Conservation (phyloP, 2,888 invertebrate genomes). For the Acleris laterana region DNA sequence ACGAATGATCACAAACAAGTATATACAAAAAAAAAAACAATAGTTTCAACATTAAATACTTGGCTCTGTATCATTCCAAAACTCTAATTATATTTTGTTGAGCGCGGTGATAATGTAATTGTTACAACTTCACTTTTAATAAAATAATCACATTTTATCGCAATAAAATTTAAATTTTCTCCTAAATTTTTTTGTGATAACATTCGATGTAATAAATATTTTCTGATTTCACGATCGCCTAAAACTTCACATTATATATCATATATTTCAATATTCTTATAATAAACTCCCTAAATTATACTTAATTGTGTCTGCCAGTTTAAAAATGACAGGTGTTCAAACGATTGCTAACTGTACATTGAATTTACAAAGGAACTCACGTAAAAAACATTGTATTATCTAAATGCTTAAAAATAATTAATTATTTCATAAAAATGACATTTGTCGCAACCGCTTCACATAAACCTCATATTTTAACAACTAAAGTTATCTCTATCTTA, state of each 20-base stretch:
- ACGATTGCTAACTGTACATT: conserved; percentile 19
- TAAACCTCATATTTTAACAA: conserved; percentile 16
- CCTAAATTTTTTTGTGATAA: conserved; percentile 13
- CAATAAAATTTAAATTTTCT: conserved; percentile 21
- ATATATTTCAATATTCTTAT: conserved; percentile 15
- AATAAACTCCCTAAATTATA: conserved; percentile 32
- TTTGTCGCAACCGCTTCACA: conserved; percentile 13
- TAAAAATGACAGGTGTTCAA: conserved; percentile 15
- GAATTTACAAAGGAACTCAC: conserved; percentile 26
- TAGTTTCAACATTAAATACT: conserved; percentile 56
- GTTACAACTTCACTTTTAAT: conserved; percentile 3
- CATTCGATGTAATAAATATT: conserved; percentile 27
- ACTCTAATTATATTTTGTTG: conserved; percentile 58
- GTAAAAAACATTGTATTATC: conserved; percentile 33
- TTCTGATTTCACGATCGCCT: background rate
- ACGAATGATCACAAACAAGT: conserved; percentile 69
- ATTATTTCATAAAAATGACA: conserved; percentile 19
- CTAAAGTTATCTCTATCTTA: conserved; percentile 25
- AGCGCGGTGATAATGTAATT: conserved; percentile 51
- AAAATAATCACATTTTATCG: conserved; percentile 8
- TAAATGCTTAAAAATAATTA: conserved; percentile 28
- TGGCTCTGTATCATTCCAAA: conserved; percentile 62
- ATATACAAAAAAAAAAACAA: conserved; percentile 56
- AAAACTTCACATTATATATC: conserved; percentile 7
- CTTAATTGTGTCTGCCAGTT: conserved; percentile 18